Evolutionary conservation across 2,888 invertebrate species (phyloP).

Genomic region (Mystacides longicornis): DNA sequence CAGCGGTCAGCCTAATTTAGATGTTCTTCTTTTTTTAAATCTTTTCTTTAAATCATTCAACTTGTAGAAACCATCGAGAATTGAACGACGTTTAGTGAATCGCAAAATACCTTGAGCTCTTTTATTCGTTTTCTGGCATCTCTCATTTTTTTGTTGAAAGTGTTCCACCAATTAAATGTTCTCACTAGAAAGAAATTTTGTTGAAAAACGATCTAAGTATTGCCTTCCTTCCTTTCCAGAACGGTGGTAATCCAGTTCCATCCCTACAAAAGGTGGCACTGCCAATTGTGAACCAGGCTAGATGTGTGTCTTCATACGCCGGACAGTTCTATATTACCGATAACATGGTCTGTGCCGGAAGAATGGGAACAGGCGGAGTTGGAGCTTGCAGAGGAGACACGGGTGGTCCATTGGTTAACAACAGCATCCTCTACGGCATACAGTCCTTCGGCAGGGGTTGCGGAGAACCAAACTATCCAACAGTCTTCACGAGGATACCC

Average conservation of each 20-base stretch:
- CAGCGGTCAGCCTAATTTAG: too few relatives aligned
- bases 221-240: conserved; percentile 5
- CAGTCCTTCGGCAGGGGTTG: conserved; percentile 55
- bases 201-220: background rate
- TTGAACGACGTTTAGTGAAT: too few relatives aligned
- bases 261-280: conserved; percentile 14
- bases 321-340: conserved; percentile 30
- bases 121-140: too few relatives aligned
- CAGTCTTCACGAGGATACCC: conserved; percentile 50
- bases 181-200: too few relatives aligned
- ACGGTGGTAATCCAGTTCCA: conserved; percentile 10
- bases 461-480: conserved; percentile 46
- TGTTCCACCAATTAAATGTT: too few relatives aligned
- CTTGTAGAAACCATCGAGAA: too few relatives aligned
- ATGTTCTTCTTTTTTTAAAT: too few relatives aligned
- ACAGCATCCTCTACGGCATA: conserved; percentile 40
- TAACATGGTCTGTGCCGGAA: conserved; percentile 42
- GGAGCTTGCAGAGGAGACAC: conserved; percentile 49
- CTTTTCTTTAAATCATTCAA: too few relatives aligned
- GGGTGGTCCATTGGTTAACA: conserved; percentile 46
- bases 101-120: too few relatives aligned
- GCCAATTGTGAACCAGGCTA: conserved; percentile 16
- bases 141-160: too few relatives aligned
- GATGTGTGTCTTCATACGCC: conserved; percentile 12
- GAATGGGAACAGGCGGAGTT: conserved; percentile 38